phyloP scores from a whole-genome alignment of 2,888 invertebrate genomes.

The Orchestes rusci region DNA sequence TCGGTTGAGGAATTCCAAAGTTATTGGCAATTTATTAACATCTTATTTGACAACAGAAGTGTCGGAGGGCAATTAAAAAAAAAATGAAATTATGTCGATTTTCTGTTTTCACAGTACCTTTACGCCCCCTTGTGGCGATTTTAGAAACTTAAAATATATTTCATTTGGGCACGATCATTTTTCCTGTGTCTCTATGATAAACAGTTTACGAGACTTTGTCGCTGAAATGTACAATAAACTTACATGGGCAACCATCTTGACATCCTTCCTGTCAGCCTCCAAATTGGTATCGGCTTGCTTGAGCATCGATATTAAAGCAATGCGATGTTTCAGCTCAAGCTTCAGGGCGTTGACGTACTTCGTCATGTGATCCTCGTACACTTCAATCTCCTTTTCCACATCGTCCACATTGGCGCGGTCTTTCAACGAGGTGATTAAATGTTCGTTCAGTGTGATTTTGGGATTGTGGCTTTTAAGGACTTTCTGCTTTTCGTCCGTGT shows the following conservation, averaged over 20 bases:
- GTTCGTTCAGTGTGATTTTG: slow-evolving; percentile 59
- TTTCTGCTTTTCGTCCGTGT: slow-evolving; percentile 65
- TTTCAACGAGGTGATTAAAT: slow-evolving; percentile 76
- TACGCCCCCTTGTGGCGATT: no score
- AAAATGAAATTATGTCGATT: no score
- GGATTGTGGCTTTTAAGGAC: slow-evolving; percentile 61
- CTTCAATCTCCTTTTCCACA: slow-evolving; percentile 79
- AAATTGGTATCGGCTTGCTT: slow-evolving; percentile 81
- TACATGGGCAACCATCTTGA: slow-evolving; percentile 92
- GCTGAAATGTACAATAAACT: no score
- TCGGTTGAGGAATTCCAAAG: no score
- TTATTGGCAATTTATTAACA: no score
- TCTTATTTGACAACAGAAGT: no score
- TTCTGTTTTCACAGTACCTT: no score
- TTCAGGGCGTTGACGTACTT: slow-evolving; percentile 74
- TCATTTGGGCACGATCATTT: no score
- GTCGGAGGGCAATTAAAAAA: no score
- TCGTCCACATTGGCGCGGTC: slow-evolving; percentile 82
- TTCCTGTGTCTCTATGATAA: no score
- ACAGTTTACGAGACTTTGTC: no score
- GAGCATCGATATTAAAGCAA: slow-evolving; percentile 67
- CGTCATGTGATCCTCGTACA: slow-evolving; percentile 71
- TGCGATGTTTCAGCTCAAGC: slow-evolving; percentile 74
- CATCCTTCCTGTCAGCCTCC: slow-evolving; percentile 85
- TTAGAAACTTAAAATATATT: no score